These are phyloP conservation scores for Cataglyphis cursor DNA, from an alignment of 2,888 invertebrate genomes.

Conservation along the genomic window DNA sequence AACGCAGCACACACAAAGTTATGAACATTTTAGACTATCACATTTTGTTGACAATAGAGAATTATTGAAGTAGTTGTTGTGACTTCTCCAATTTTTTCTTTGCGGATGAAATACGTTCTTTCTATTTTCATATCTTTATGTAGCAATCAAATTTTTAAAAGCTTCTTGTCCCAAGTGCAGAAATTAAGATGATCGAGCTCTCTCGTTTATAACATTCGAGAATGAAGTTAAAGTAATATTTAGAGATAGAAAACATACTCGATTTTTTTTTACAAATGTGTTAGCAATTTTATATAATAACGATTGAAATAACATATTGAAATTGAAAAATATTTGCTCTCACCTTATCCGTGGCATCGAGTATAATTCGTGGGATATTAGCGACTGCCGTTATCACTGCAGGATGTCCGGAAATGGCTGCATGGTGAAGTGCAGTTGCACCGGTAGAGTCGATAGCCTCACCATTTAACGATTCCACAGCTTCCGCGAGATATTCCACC, in stretches of 20 bases:
- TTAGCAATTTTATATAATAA: neutral
- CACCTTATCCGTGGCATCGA: constrained; percentile 92
- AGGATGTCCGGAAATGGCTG: constrained; percentile 91
- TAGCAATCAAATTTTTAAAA: constrained; percentile 1
- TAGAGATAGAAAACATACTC: neutral
- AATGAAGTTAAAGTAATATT: neutral
- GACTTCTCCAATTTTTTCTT: neutral
- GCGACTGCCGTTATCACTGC: constrained; percentile 90
- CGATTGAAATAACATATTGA: neutral
- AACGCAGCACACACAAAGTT: neutral
- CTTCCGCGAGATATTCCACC: constrained; percentile 88
- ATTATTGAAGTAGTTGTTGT: neutral
- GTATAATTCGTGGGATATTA: constrained; percentile 88
- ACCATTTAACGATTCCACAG: constrained; percentile 89
- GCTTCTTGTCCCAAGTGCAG: neutral
- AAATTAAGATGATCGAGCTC: neutral
- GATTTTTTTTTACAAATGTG: neutral
- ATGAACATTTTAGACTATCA: neutral
- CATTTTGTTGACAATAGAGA: neutral
- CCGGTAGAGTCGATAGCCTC: constrained; percentile 90
- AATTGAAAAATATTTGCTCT: constrained; percentile 42
- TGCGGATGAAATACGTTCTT: neutral
- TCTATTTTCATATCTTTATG: neutral
- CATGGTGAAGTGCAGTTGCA: constrained; percentile 92
- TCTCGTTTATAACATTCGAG: neutral